Percentiles rank a stretch among this genome's conserved stretches.
Evolutionary conservation across 1,140 invertebrate species (phyloP).

Genomic region (Cyphomyrmex costatus): DNA sequence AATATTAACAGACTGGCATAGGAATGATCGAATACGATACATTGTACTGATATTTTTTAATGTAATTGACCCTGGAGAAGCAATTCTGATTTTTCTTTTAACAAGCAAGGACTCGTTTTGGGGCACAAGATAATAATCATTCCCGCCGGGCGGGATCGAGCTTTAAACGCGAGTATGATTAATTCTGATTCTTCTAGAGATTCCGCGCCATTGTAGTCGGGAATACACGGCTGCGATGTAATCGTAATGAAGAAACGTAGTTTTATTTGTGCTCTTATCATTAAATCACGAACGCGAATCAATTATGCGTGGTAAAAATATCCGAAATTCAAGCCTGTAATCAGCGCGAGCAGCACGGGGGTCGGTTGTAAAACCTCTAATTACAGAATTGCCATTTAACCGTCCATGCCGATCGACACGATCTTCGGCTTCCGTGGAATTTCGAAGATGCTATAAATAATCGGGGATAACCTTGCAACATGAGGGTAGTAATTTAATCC

Average conservation of each 20-base stretch:
- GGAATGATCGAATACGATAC: not conserved
- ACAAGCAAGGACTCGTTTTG: not conserved
- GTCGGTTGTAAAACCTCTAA: slow-evolving; percentile 34
- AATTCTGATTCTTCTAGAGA: not conserved
- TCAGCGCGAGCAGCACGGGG: slow-evolving; percentile 19
- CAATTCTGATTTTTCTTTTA: slow-evolving; percentile 9
- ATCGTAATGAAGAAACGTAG: not conserved
- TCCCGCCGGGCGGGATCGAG: not conserved
- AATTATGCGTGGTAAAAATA: slow-evolving; percentile 57
- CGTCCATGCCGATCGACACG: not conserved
- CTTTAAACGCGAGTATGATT: not conserved
- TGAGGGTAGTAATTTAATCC: slow-evolving; percentile 4
- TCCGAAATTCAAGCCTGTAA: slow-evolving; percentile 50
- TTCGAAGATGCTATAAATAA: not conserved
- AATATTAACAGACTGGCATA: not conserved
- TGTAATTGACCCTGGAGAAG: not conserved
- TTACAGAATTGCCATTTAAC: slow-evolving; percentile 42
- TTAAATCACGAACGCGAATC: slow-evolving; percentile 31
- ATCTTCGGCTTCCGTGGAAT: not conserved
- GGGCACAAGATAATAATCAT: not conserved
- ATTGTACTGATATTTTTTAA: not conserved
- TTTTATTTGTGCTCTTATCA: slow-evolving; percentile 31
- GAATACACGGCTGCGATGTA: not conserved
- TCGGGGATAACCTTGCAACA: not conserved
- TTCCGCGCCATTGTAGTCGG: not conserved